These are phyloP conservation scores for Spilogale gracilis DNA, from an alignment of 2,113 vertebrate species.

Conservation along the genomic window DNA sequence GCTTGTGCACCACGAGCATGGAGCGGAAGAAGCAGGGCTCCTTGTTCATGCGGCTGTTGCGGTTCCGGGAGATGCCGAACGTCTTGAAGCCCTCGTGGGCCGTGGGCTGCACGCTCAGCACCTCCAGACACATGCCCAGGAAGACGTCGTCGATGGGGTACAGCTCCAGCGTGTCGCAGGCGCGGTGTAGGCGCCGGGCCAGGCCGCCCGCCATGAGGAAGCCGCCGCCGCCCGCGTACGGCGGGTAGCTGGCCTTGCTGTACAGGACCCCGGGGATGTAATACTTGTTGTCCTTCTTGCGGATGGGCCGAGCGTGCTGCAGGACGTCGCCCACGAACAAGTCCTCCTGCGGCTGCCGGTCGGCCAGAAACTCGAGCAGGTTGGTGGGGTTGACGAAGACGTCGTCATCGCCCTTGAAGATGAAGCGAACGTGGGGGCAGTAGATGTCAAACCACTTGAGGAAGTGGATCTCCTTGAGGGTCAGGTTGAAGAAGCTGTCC, in stretches of 20 bases:
- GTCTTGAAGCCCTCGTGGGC: slow-evolving; percentile 97
- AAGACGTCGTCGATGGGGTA: slow-evolving; percentile 98
- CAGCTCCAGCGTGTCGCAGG: slow-evolving; percentile 92
- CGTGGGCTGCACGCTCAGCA: slow-evolving; percentile 91
- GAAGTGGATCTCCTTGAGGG: slow-evolving; percentile 98
- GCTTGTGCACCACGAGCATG: slow-evolving; percentile 98
- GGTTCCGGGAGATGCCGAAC: slow-evolving; percentile 95
- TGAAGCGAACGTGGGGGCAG: slow-evolving; percentile 90
- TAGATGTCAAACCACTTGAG: slow-evolving; percentile 96
- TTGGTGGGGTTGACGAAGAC: slow-evolving; percentile 95
- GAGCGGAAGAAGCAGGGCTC: slow-evolving; percentile 96
- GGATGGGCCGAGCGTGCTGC: slow-evolving; percentile 93
- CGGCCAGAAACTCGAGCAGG: slow-evolving; percentile 93
- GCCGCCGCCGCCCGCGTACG: slow-evolving; percentile 96
- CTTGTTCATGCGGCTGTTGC: slow-evolving; percentile 95
- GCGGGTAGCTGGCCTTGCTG: slow-evolving; percentile 93
- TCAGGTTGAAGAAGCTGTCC: slow-evolving; percentile 99
- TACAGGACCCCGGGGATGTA: slow-evolving; percentile 94
- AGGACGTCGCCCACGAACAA: slow-evolving; percentile 96
- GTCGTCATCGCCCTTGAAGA: slow-evolving; percentile 98
- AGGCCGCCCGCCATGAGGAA: slow-evolving; percentile 94
- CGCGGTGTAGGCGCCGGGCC: slow-evolving; percentile 90
- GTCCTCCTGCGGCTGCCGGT: slow-evolving; percentile 85
- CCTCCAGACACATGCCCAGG: slow-evolving; percentile 97
- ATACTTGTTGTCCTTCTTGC: slow-evolving; percentile 96